Evolutionary conservation across 92 coral and sea anemone species (phyloP).

Genomic region (Heteractis magnifica): DNA sequence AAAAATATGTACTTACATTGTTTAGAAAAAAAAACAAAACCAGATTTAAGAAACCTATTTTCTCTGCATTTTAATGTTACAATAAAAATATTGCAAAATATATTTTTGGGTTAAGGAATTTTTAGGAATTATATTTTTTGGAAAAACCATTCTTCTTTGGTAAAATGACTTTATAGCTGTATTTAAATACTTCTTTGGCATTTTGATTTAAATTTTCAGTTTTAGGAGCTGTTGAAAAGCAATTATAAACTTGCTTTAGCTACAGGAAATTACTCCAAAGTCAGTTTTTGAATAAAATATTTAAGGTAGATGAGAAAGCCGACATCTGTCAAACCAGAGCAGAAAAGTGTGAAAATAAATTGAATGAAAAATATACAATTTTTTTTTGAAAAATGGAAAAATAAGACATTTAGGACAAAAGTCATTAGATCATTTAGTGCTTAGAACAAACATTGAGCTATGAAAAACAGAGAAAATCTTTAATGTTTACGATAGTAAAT

Average conservation of each 20-base stretch:
- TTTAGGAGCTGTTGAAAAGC: not conserved
- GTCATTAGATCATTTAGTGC: not conserved
- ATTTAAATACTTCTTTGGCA: not conserved
- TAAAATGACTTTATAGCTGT: not conserved
- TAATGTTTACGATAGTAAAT: not conserved
- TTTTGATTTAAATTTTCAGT: not conserved
- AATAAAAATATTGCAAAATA: not conserved
- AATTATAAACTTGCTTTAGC: not conserved
- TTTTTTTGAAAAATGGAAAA: not conserved
- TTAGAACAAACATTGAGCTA: not conserved
- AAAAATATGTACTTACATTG: not conserved
- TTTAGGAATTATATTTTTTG: not conserved
- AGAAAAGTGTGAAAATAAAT: not conserved
- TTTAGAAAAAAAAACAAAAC: not conserved
- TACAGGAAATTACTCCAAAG: not conserved
- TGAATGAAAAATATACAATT: not conserved
- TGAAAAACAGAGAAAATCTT: not conserved
- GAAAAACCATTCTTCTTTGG: not conserved
- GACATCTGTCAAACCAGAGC: not conserved
- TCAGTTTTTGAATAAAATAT: conserved; percentile 1
- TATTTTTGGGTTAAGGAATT: not conserved
- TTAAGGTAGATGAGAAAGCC: not conserved
- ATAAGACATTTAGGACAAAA: not conserved
- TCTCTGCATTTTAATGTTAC: not conserved
- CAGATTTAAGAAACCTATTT: not conserved